Evolutionary conservation across 64 coral and sea anemone species (phyloP), one percentile per base, ranked within the genome.

Genomic region (Porites lutea): DNA sequence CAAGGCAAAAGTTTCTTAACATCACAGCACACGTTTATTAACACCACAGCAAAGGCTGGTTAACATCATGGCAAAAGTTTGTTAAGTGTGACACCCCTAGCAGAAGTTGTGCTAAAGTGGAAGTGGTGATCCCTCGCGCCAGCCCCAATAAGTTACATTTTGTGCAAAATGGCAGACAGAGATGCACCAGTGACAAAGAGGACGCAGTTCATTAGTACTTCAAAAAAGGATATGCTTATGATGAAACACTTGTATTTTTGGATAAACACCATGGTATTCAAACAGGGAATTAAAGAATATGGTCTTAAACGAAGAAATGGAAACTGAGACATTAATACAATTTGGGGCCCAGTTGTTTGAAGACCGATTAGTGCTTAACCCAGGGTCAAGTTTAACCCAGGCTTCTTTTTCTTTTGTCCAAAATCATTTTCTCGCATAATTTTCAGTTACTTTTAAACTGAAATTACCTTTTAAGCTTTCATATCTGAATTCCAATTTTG

Each of bases 191-290:
- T 21, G n/a, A 9, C 23, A 75, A 93, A 88, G 87, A 75, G 79
- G 91, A 88, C 4, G 70, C 87, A 8, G 81, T 93, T 65, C 52
- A 74, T n/a, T 68, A 94, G 68, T 94, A 89, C 65, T 94, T 94
- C 45, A 87, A 89, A 13, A 94, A 94, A 75, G 87, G 87, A 60
- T 88, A 89, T 88, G 52, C 43, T 10, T 84, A 94, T 55, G 79
- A 88, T 46, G 91, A 93, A 3, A 93, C 88, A 44, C 51, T 93
- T 79, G 63, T 69, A 44, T 53, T 93, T 21, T 66, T 93, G 19
- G 84, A 93, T 47, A 93, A 88, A 93, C 74, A 93, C 52, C 83
- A 89, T 67, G 73, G 69, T 66, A 84, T 94, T 78, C 16, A 50
- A 57, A 85, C 63, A 87, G 65, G 72, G 86, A 14, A 45, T 89